Evolutionary conservation across 2,888 invertebrate species (phyloP).

Genomic region (Dicroscelio sp.): DNA sequence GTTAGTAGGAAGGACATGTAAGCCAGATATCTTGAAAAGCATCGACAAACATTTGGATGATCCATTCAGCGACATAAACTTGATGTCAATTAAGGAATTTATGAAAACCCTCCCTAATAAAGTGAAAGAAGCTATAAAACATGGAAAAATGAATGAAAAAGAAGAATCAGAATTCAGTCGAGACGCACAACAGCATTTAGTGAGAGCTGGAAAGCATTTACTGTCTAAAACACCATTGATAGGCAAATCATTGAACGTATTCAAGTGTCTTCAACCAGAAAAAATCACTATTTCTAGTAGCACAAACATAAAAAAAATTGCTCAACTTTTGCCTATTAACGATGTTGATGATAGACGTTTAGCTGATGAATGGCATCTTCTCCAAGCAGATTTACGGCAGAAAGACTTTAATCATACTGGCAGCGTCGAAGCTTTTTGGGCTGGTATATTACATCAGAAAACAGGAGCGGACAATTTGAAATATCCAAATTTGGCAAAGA

Average conservation of each 20-base stretch:
- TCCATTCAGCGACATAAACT: conserved; percentile 1
- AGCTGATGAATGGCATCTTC: conserved; percentile 33
- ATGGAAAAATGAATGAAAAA: conserved; percentile 12
- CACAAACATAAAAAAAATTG: neutral
- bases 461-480: conserved; percentile 11
- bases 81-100: conserved; percentile 30
- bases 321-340: conserved; percentile 24
- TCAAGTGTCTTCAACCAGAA: conserved; percentile 21
- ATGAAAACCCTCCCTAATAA: neutral
- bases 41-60: no score
- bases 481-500: neutral
- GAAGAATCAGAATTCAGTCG: neutral
- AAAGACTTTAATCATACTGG: neutral
- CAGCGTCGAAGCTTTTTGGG: conserved; percentile 15
- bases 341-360: neutral
- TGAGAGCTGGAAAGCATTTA: conserved; percentile 38
- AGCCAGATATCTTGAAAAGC: no score
- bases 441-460: neutral
- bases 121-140: neutral
- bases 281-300: neutral
- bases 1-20: no score
- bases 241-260: conserved; percentile 10
- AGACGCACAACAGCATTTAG: conserved; percentile 33
- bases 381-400: conserved; percentile 11
- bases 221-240: neutral